Evolutionary conservation across 2,888 invertebrate genomes (phyloP), one percentile per base, ranked within the genome.

Genomic region (Isoperla grammatica): DNA sequence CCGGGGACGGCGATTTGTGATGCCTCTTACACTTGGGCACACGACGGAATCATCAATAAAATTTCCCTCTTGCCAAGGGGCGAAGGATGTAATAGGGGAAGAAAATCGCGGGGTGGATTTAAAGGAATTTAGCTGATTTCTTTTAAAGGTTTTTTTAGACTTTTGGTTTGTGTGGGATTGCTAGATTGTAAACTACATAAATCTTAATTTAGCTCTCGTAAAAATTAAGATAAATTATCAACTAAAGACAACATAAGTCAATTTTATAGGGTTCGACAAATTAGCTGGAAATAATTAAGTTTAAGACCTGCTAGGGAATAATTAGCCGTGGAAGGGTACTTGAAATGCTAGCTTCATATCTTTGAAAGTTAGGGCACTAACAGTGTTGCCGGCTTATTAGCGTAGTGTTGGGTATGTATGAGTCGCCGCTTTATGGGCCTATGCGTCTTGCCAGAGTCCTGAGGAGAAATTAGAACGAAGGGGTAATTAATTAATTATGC

Each of bases 21-120:
- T 46, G 46, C 20, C 46, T 22, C 46, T 15, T 29, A 29, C 49
- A 29, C 49, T 49, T 49, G 49, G 29, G 22, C 48, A 56, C 56
- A 56, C 42, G 48, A 56, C 48, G 50, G 50, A 60, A 61, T 57
- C 61, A 61, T 61, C 61, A 61, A 61, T 57, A 61, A 57, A 61
- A 57, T 39, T 53, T 39, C 53, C 39, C 39, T 39, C 53, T 39
- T 20, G 17, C 45, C 5, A 49, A 20, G 45, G 48, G 48, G 48
- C 20, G 53, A 54, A 53, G 35, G 40, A 49, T 49, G 50, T 46
- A 48, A 58, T 46, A 56, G 56, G 58, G 61, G 43, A 58, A 23
- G 58, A 48, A 42, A 50, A 29, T 57, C 40, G 55, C 42, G 53
- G 59, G 43, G 43, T 54, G 55, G 46, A 49, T 56, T 48, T 55